Base-by-base conservation (phyloP, 2,113 vertebrate species). In the Hyperoodon ampullatus region DNA sequence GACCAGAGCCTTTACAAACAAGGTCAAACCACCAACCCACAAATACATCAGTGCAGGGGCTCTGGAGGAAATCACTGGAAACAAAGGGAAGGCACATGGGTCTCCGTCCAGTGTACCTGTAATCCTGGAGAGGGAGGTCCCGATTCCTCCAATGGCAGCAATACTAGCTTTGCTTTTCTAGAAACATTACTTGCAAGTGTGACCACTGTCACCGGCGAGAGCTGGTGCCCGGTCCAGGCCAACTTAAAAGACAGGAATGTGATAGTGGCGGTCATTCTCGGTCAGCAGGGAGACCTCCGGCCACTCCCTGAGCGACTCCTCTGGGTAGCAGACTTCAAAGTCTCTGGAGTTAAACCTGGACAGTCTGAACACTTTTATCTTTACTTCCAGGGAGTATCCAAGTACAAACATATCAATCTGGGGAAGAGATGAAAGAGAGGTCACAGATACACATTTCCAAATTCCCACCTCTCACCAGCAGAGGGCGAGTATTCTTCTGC, bases 361-460 rank as follows among this genome's bases (percentile, higher is more conserved):
- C 66, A 99, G 97, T 90, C 98, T 98, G 96, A 99, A 99, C 88
- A 99, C 98, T 97, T 97, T 98, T 95, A 99, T 99, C 96, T 98
- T 99, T 50, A 99, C 97, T 98, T 99, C 96, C 91, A 99, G 98
- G 94, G 98, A 97, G 81, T 99, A 98, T 84, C 98, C 99, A 61
- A 99, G 98, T 95, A 99, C 98, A 97, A 97, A 98, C 92, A 99
- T 97, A 93, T 99, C 99, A 94, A 98, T 98, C 99, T 99, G 96
- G 68, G 96, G 97, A 94, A 7, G 72, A 97, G 66, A 97, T 58
- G 97, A 85, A 96, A 96, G 35, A 74, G 30, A 90, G 66, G 81
- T 96, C 95, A 97, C 28, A 13, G 15, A 65, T 0, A 44, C 19
- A 61, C 61, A 14, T 89, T 44, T n/a, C 75, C 71, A 58, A 8